Conservation (phyloP, 2,797 vertebrate genomes). For the Triplophysa yarkandensis region DNA sequence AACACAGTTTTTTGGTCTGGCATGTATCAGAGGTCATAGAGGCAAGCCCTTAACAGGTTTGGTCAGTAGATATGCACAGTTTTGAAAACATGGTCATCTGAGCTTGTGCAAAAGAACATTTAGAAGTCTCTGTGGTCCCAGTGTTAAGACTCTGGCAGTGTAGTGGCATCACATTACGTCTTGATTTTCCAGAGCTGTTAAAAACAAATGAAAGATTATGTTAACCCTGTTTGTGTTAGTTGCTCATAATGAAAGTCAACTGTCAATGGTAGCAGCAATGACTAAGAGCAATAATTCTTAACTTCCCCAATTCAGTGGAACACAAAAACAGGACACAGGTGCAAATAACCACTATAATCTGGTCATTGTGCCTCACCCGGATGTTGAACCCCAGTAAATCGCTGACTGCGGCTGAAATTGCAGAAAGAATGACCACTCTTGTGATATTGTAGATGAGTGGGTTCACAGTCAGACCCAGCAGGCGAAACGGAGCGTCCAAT, state of each 20-base stretch:
- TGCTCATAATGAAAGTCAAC: background rate
- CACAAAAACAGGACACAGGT: conserved; percentile 1
- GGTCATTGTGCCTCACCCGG: conserved; percentile 77
- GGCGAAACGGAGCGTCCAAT: conserved; percentile 91
- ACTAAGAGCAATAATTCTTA: background rate
- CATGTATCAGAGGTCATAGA: conserved; percentile 33
- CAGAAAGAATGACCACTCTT: conserved; percentile 94
- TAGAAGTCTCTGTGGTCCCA: conserved; percentile 48
- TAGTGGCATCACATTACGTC: conserved; percentile 73
- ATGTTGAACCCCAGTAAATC: conserved; percentile 98
- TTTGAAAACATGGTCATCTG: conserved; percentile 41
- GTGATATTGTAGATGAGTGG: conserved; percentile 98
- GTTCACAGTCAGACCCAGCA: conserved; percentile 95
- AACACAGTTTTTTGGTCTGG: conserved; percentile 32
- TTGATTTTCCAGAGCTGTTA: conserved; percentile 97
- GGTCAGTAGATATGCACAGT: conserved; percentile 75
- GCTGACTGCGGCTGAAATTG: conserved; percentile 94
- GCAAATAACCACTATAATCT: background rate
- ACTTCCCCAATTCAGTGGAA: background rate
- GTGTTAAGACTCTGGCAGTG: conserved; percentile 56
- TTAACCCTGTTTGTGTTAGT: background rate
- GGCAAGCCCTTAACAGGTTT: conserved; percentile 55
- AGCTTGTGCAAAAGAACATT: conserved; percentile 8
- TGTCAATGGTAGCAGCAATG: background rate
- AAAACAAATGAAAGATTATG: background rate